Conservation (phyloP, 2,888 invertebrate genomes). For the Lysandra bellargus region DNA sequence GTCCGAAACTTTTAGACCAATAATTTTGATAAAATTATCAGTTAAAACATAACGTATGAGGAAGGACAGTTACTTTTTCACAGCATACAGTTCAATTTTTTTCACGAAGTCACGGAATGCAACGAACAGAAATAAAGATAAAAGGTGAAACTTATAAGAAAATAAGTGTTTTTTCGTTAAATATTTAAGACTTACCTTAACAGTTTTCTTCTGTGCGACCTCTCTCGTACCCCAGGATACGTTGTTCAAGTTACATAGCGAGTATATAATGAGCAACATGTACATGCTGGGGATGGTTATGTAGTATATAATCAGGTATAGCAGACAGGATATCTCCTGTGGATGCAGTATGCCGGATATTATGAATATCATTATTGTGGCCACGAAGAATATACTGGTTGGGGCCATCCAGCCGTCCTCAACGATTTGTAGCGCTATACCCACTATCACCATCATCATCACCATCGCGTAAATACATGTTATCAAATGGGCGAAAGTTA, state of each 20-base stretch:
- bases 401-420: conserved; percentile 91
- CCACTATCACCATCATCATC: conserved; percentile 93
- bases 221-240: conserved; percentile 97
- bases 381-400: conserved; percentile 90
- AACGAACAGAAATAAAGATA: too few species aligned
- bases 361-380: conserved; percentile 85
- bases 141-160: too few species aligned
- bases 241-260: conserved; percentile 95
- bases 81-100: too few species aligned
- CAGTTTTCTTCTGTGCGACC: conserved; percentile 75
- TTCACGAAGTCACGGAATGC: too few species aligned
- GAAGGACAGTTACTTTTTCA: too few species aligned
- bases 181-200: conserved; percentile 53
- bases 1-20: too few species aligned
- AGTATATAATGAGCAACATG: conserved; percentile 94
- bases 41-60: too few species aligned
- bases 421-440: conserved; percentile 87
- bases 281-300: conserved; percentile 97
- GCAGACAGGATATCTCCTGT: conserved; percentile 86
- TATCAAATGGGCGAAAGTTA: conserved; percentile 86
- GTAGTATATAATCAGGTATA: conserved; percentile 87
- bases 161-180: too few species aligned
- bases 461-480: conserved; percentile 89
- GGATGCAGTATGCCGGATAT: conserved; percentile 88
- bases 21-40: too few species aligned